Base-by-base conservation (phyloP, 2,888 invertebrate species). In the Ditula angustiorana region DNA sequence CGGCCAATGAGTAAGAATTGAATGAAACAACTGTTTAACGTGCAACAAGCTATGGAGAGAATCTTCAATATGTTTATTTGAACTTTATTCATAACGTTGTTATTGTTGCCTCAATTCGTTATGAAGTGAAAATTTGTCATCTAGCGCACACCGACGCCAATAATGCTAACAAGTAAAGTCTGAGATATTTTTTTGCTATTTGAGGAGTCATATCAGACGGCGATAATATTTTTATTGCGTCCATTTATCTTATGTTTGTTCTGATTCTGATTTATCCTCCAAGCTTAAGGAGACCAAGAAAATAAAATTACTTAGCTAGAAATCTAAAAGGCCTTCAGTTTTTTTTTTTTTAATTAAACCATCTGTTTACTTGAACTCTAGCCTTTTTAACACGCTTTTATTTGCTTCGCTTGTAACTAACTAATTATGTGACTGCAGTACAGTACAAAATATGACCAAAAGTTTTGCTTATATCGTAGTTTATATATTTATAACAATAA, bases 211-310 rank as follows among this genome's bases (percentile, higher is more conserved):
- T 55, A 55, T 47, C 26, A 35, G 26, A 33, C 44, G 24, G 35
- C 26, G 26, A 46, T 61, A 35, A 46, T 61, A 61, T 61, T 53
- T 55, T 55, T 61, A 55, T 47, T 37, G 47, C 21, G 46, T 30
- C 44, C n/a, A 53, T 53, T 35, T 61, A 55, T 47, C 46, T 24
- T 13, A 28, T 53, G 53, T 23, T 21, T 53, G 33, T 33, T 35
- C 21, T 52, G 11, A 46, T 33, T 35, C 21, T 52, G 52, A 53
- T 53, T 50, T 50, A 50, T 50, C 19, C 11, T 21, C 11, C 30
- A n/a, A 50, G 49, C 26, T 16, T 5, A 37, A 37, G 7, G 10
- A 16, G 19, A 41, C 41, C 19, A 41, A 41, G 41, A 10, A 10
- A 41, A 37, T 16, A 37, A 2, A 10, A 7, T 41, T 41, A 41